phyloP scores from a whole-genome alignment of 2,888 invertebrate species.

The Brenthis ino region DNA sequence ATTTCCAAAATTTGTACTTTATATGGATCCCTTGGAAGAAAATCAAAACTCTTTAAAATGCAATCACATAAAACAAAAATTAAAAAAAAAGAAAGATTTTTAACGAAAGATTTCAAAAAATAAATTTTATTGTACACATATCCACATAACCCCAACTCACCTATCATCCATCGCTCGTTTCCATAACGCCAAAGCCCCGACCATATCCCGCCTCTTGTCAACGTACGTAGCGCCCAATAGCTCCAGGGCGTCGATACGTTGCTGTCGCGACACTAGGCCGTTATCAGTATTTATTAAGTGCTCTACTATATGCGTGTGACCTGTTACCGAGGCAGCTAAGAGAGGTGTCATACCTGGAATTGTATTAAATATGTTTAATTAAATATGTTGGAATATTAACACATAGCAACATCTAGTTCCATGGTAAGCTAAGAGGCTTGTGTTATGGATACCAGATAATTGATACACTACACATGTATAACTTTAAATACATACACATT shows the following conservation, averaged over 20 bases:
- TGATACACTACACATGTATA: too few species aligned
- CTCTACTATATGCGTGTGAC: constrained; percentile 96
- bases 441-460: too few species aligned
- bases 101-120: neutral
- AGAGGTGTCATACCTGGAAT: constrained; percentile 94
- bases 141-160: constrained; percentile 57
- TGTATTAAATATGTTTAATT: neutral
- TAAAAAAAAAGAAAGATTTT: too few species aligned
- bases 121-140: neutral
- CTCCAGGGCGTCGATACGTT: constrained; percentile 94
- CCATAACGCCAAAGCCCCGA: constrained; percentile 94
- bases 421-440: too few species aligned
- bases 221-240: constrained; percentile 96
- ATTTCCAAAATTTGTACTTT: too few species aligned
- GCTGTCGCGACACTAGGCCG: constrained; percentile 88
- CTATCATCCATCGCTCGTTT: constrained; percentile 94
- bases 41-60: too few species aligned
- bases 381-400: too few species aligned
- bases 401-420: too few species aligned
- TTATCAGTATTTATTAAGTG: constrained; percentile 90
- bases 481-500: too few species aligned
- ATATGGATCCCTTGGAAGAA: too few species aligned
- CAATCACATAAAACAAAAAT: too few species aligned
- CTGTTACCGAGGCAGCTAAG: constrained; percentile 95
- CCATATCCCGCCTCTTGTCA: constrained; percentile 97